Evolutionary conservation across 2,113 vertebrate genomes (phyloP).

Genomic region (Holacanthus passer): DNA sequence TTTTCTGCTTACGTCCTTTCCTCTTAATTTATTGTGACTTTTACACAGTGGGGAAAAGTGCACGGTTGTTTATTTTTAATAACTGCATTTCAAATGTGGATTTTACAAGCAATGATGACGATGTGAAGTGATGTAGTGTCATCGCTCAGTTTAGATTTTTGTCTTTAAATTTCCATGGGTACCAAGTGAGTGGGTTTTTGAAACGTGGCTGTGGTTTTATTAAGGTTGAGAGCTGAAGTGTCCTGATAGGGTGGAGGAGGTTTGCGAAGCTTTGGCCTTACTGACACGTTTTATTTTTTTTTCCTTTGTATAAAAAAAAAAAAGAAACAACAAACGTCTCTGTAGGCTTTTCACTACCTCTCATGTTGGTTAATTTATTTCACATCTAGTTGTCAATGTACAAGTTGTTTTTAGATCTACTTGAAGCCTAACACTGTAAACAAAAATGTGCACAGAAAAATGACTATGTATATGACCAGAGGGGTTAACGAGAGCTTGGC

Average conservation of each 20-base stretch:
- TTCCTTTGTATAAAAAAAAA: slow-evolving; percentile 61
- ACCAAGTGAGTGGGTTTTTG: slow-evolving; percentile 52
- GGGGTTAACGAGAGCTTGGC: slow-evolving; percentile 80
- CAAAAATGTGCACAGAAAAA: slow-evolving; percentile 84
- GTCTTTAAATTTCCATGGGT: slow-evolving; percentile 60
- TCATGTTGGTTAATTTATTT: slow-evolving; percentile 87
- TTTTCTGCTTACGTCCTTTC: slow-evolving; percentile 42
- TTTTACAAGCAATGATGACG: slow-evolving; percentile 72
- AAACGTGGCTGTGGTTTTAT: slow-evolving; percentile 67
- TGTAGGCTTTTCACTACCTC: slow-evolving; percentile 88
- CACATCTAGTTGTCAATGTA: slow-evolving; percentile 84
- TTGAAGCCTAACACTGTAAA: slow-evolving; percentile 91
- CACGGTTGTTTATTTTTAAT: slow-evolving; percentile 61
- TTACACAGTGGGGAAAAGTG: slow-evolving; percentile 40
- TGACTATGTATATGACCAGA: slow-evolving; percentile 78
- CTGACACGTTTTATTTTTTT: slow-evolving; percentile 67
- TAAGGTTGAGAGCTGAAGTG: slow-evolving; percentile 50
- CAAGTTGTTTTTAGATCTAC: slow-evolving; percentile 86
- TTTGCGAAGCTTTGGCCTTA: slow-evolving; percentile 81
- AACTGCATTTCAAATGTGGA: slow-evolving; percentile 67
- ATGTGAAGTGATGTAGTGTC: slow-evolving; percentile 68
- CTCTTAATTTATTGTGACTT: slow-evolving; percentile 72
- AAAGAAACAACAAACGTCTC: slow-evolving; percentile 65
- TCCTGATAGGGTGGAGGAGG: slow-evolving; percentile 53
- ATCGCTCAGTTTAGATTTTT: slow-evolving; percentile 55